phyloP scores from a whole-genome alignment of 1,140 invertebrate species.

The Oreohelix idahoensis region DNA sequence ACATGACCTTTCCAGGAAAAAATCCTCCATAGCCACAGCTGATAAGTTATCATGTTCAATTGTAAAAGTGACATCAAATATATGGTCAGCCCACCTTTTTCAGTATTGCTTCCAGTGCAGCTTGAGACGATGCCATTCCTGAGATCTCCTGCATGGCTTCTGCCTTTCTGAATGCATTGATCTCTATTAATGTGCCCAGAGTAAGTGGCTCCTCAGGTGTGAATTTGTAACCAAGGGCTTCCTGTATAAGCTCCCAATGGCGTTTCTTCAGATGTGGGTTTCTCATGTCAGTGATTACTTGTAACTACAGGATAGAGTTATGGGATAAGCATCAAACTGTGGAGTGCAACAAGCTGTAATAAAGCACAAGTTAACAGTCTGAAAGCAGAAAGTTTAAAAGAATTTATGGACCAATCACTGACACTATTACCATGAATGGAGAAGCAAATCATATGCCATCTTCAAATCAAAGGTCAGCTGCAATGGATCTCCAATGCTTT shows the following conservation, averaged over 20 bases:
- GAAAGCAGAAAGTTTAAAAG: too few relatives aligned
- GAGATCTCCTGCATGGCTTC: constrained; percentile 87
- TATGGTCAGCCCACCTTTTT: constrained; percentile 78
- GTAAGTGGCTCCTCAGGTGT: constrained; percentile 69
- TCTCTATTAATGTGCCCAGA: constrained; percentile 69
- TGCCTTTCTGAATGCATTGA: constrained; percentile 80
- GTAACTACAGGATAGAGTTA: constrained; percentile 70
- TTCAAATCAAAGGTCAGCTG: too few relatives aligned
- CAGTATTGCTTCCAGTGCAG: constrained; percentile 83
- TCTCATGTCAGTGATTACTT: constrained; percentile 71
- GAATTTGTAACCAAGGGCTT: constrained; percentile 68
- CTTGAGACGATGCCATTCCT: constrained; percentile 87
- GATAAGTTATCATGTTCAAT: too few relatives aligned
- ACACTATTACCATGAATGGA: too few relatives aligned
- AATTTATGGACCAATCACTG: too few relatives aligned
- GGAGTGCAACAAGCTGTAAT: too few relatives aligned
- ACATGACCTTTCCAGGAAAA: too few relatives aligned
- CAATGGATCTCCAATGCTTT: too few relatives aligned
- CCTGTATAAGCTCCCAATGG: constrained; percentile 72
- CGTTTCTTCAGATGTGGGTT: constrained; percentile 70
- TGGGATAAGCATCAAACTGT: not conserved
- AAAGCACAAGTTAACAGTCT: too few relatives aligned
- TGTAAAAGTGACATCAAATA: too few relatives aligned
- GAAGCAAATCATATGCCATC: too few relatives aligned
- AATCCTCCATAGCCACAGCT: too few relatives aligned